Percentiles rank a stretch among this genome's conserved stretches.
Conservation (phyloP, 2,113 vertebrate species). For the Neolamprologus brichardi region DNA sequence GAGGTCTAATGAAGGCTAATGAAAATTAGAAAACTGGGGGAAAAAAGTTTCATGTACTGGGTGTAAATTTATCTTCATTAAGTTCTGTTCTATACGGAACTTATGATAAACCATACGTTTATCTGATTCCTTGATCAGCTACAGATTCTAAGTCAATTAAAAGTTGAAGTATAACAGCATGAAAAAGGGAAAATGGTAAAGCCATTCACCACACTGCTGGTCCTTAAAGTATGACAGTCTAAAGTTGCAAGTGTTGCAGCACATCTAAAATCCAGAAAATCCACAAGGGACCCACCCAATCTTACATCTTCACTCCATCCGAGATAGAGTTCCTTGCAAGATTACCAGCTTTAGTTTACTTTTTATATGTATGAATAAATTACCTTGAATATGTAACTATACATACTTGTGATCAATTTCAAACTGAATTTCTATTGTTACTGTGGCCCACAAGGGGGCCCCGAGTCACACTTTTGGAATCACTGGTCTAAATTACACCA, state of each 20-base stretch:
- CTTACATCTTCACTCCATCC: neutral
- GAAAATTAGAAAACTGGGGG: neutral
- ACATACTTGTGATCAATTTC: neutral
- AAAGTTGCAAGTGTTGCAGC: neutral
- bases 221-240: neutral
- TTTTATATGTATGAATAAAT: neutral
- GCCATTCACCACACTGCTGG: neutral
- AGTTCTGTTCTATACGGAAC: neutral
- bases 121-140: neutral
- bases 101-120: neutral
- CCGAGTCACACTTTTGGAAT: neutral
- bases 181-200: neutral
- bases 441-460: neutral
- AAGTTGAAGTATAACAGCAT: neutral
- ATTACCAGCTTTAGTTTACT: neutral
- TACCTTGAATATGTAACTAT: neutral
- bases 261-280: neutral
- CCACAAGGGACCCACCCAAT: neutral
- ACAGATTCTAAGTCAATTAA: neutral
- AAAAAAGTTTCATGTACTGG: accelerated
- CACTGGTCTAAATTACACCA: neutral
- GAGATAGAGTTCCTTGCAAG: neutral
- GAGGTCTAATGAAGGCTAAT: neutral
- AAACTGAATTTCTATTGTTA: neutral
- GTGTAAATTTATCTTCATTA: neutral